Conservation (phyloP, 2,888 invertebrate species). For the Amphipoea lucens region DNA sequence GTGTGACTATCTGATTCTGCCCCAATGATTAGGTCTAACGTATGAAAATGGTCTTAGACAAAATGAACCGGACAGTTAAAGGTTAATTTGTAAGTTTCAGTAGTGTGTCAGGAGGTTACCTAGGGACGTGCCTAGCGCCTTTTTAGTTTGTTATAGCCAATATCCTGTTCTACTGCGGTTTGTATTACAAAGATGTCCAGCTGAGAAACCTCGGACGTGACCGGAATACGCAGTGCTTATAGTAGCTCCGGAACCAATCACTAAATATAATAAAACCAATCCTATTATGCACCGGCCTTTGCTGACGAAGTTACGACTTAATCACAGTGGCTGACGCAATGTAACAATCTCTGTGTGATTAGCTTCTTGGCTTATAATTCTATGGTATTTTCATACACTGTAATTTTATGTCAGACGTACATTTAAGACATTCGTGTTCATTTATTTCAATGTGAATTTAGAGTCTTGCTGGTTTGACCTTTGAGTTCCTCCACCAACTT, state of each 20-base stretch:
- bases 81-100: conserved; percentile 34
- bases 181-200: conserved; percentile 81
- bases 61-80: conserved; percentile 15
- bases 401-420: conserved; percentile 16
- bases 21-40: conserved; percentile 39
- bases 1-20: conserved; percentile 49
- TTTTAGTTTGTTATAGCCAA: conserved; percentile 80
- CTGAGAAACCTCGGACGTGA: conserved; percentile 79
- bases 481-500: not conserved
- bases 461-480: conserved; percentile 1
- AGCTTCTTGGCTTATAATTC: conserved; percentile 46
- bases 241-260: conserved; percentile 65
- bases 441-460: conserved; percentile 23
- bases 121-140: conserved; percentile 74
- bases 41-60: not conserved
- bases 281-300: conserved; percentile 46
- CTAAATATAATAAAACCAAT: conserved; percentile 62
- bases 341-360: conserved; percentile 38
- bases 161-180: conserved; percentile 79
- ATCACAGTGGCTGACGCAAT: conserved; percentile 47
- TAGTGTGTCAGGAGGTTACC: conserved; percentile 81
- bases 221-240: conserved; percentile 68
- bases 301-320: conserved; percentile 46
- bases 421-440: conserved; percentile 16
- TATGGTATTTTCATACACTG: conserved; percentile 36